Evolutionary conservation across 2,888 invertebrate genomes (phyloP).

Genomic region (Sesia bembeciformis): DNA sequence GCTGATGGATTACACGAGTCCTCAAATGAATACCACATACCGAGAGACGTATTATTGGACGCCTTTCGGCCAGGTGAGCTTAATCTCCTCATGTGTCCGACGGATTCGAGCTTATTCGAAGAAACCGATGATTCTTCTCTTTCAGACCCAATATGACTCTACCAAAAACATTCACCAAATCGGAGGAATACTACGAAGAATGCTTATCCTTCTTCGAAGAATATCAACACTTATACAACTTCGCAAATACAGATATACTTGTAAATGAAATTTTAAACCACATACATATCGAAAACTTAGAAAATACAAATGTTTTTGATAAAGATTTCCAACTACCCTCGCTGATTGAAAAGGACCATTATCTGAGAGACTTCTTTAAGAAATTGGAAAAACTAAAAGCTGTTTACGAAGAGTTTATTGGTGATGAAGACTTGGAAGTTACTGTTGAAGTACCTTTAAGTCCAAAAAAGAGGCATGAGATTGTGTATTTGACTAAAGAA

Average conservation of each 20-base stretch:
- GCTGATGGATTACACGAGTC: too few species aligned
- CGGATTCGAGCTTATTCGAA: too few species aligned
- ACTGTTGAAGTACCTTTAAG: constrained; percentile 54
- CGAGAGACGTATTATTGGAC: too few species aligned
- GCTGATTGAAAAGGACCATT: constrained; percentile 16
- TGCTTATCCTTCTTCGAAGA: constrained; percentile 72
- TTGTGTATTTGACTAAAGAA: constrained; percentile 74
- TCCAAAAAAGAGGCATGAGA: constrained; percentile 82
- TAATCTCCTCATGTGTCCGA: too few species aligned
- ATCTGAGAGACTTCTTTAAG: constrained; percentile 27
- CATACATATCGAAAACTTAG: constrained; percentile 55
- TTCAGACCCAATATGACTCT: constrained; percentile 30
- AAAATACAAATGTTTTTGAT: constrained; percentile 22
- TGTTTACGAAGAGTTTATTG: constrained; percentile 17
- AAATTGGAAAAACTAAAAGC: constrained; percentile 27
- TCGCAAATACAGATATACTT: constrained; percentile 79
- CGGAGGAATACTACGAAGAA: constrained; percentile 70
- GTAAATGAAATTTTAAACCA: constrained; percentile 64
- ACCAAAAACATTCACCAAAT: constrained; percentile 27
- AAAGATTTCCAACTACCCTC: constrained; percentile 21
- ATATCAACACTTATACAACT: constrained; percentile 77
- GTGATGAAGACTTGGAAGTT: constrained; percentile 12
- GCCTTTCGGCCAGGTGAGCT: too few species aligned
- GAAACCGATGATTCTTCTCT: too few species aligned
- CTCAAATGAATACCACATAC: too few species aligned